These are phyloP conservation scores for Bugulina stolonifera DNA, from an alignment of 2,888 invertebrate species.

Conservation along the genomic window DNA sequence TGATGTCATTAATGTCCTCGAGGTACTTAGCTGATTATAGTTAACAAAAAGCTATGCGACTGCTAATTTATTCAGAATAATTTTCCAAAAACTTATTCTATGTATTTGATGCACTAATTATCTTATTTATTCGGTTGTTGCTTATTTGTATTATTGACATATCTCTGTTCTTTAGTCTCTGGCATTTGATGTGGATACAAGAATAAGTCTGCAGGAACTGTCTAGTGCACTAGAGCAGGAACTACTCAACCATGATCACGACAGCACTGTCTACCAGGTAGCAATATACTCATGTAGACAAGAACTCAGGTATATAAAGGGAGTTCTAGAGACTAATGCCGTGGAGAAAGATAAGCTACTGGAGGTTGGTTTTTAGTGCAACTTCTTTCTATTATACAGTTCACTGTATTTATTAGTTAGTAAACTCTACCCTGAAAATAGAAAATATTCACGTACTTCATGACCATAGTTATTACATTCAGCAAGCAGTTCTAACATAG, in stretches of 20 bases:
- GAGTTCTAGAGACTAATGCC: constrained; percentile 59
- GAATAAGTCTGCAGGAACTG: constrained; percentile 41
- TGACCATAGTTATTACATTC: too few relatives aligned
- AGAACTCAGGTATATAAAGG: constrained; percentile 43
- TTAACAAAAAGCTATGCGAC: too few relatives aligned
- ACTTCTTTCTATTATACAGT: background rate
- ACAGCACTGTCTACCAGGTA: constrained; percentile 39
- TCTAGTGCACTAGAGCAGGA: constrained; percentile 42
- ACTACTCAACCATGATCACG: constrained; percentile 36
- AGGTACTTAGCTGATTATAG: too few relatives aligned
- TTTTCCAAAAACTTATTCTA: too few relatives aligned
- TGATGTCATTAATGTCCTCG: constrained; percentile 35
- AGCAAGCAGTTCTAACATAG: too few relatives aligned
- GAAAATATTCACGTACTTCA: too few relatives aligned
- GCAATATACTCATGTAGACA: constrained; percentile 41
- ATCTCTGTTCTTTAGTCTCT: constrained; percentile 14
- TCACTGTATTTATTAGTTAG: background rate
- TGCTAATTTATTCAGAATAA: too few relatives aligned
- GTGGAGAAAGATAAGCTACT: constrained; percentile 74
- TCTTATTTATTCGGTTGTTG: too few relatives aligned
- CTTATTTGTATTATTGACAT: too few relatives aligned
- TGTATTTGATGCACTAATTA: too few relatives aligned
- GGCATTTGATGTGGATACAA: constrained; percentile 34
- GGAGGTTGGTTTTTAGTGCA: constrained; percentile 4
- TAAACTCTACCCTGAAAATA: too few relatives aligned